Percentiles rank a stretch among this genome's conserved stretches.
Conservation (phyloP, 2,113 vertebrate genomes). For the Macrotis lagotis region DNA sequence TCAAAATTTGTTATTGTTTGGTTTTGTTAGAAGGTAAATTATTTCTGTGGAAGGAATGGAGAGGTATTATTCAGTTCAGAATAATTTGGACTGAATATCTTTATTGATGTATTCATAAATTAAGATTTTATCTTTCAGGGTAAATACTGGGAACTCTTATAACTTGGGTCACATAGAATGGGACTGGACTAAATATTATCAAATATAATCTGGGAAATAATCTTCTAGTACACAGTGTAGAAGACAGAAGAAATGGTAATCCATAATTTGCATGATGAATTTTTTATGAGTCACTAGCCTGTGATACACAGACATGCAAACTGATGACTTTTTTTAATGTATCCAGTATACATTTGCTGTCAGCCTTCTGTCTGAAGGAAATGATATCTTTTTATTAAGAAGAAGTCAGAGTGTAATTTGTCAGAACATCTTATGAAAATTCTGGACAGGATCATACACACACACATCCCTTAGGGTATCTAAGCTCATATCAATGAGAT, state of each 20-base stretch:
- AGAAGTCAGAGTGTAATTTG: conserved; percentile 1
- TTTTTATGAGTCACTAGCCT: background rate
- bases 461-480: background rate
- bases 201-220: background rate
- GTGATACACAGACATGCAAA: background rate
- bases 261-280: background rate
- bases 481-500: background rate
- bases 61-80: background rate
- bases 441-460: background rate
- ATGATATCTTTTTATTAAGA: background rate
- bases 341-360: background rate
- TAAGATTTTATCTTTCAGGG: background rate
- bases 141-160: background rate
- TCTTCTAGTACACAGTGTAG: background rate
- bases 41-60: background rate
- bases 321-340: background rate
- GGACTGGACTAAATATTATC: background rate
- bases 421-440: conserved; percentile 28
- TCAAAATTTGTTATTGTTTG: background rate
- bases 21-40: background rate
- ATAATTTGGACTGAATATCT: background rate
- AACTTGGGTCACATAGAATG: conserved; percentile 5
- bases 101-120: background rate
- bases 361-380: background rate
- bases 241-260: background rate